Evolutionary conservation across 2,888 invertebrate genomes (phyloP), one percentile per base, ranked within the genome.

Genomic region (Marasmarcha lunaedactyla): DNA sequence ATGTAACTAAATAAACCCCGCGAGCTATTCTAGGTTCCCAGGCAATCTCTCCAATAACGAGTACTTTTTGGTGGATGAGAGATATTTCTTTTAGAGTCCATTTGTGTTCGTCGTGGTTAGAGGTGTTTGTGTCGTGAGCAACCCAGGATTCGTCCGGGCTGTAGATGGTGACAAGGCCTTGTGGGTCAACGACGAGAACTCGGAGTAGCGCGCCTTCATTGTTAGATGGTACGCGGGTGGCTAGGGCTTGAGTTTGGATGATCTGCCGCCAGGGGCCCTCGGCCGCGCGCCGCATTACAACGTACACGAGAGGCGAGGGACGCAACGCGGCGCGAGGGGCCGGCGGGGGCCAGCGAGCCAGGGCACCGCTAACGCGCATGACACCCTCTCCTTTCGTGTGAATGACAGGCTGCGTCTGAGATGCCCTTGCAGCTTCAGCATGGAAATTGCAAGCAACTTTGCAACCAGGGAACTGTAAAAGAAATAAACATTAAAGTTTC

Each of bases 1-100:
- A 93, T 45, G 92, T 92, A 39, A 93, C 91, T 58, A 92, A 84
- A 71, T 92, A 92, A 43, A 92, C 89, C 15, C 88, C 88, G 39
- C 86, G 85, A 41, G 76, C 84, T 59, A 87, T 85, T 70, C 88
- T 87, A 7, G 89, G 87, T 54, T 89, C 89, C 90, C 90, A 90
- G 36, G 89, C 88, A 49, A 90, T 89, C 73, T 90, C 90, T 34
- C 90, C 90, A 49, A 90, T 90, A 33, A 88, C 88, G 30, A 88
- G 63, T 46, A 89, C 89, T 70, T 89, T 89, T 64, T 90, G 90
- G 65, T 90, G 90, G 48, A 90, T 90, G 35, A 90, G 81, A 5
- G 89, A 90, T 53, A 90, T 87, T 70, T 89, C 89, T 54, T 87
- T 86, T 43, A 90, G 66, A 10, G 81, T 84, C 89, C 90, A 90